Evolutionary conservation across 2,797 vertebrate genomes (phyloP).

Genomic region (Sphaeramia orbicularis): DNA sequence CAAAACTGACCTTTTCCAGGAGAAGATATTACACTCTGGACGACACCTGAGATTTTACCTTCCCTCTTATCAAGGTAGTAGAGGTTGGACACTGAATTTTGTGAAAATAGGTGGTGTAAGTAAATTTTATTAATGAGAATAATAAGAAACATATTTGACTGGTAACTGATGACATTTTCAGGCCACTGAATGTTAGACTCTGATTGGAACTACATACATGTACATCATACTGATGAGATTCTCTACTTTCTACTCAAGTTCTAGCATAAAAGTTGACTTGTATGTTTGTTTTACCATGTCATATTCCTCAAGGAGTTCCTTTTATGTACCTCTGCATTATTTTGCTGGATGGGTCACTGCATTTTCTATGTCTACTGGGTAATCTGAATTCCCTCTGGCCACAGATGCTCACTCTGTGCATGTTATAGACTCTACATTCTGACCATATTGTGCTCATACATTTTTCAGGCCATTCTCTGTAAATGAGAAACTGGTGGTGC

Average conservation of each 20-base stretch:
- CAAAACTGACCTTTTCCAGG: slow-evolving; percentile 82
- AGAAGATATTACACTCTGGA: slow-evolving; percentile 79
- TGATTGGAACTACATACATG: not conserved
- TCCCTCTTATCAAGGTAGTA: slow-evolving; percentile 74
- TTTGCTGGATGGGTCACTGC: slow-evolving; percentile 5
- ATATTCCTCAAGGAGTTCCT: not conserved
- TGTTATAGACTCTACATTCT: not conserved
- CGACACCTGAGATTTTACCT: slow-evolving; percentile 79
- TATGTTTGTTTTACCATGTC: not conserved
- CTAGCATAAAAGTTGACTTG: not conserved
- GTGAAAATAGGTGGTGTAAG: not conserved
- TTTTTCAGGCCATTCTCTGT: slow-evolving; percentile 35
- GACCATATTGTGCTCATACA: slow-evolving; percentile 15
- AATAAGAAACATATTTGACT: not conserved
- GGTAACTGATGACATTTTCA: too few species aligned
- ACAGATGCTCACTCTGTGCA: slow-evolving; percentile 3
- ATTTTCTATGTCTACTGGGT: not conserved
- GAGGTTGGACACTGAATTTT: not conserved
- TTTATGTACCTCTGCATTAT: not conserved
- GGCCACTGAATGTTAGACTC: not conserved
- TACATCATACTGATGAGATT: not conserved
- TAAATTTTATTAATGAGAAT: too few species aligned
- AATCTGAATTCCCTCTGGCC: slow-evolving; percentile 32
- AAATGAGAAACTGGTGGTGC: not conserved
- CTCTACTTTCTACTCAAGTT: not conserved